Evolutionary conservation across 2,888 invertebrate genomes (phyloP).

Genomic region (Epistrophe grossulariae): DNA sequence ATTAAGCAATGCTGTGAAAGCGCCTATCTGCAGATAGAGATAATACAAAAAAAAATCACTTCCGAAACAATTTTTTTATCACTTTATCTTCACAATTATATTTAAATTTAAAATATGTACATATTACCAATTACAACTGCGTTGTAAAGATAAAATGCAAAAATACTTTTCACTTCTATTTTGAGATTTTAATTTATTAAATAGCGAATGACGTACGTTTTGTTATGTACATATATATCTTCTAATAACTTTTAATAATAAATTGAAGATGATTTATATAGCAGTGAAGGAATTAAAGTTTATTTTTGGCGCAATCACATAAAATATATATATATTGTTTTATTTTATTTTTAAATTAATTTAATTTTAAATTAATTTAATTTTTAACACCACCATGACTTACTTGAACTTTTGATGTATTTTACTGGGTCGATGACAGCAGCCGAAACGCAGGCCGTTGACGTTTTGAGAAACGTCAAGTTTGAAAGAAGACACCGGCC

Average conservation of each 20-base stretch:
- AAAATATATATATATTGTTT: neutral
- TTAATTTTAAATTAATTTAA: neutral
- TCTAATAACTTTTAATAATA: neutral
- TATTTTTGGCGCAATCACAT: neutral
- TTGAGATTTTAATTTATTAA: neutral
- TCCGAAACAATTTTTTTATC: neutral
- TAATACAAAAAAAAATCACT: neutral
- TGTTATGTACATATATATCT: neutral
- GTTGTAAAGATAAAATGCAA: neutral
- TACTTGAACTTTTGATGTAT: slow-evolving; percentile 50
- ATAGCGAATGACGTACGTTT: neutral
- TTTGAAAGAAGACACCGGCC: neutral
- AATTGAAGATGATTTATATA: neutral
- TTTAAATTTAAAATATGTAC: neutral
- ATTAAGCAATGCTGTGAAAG: neutral
- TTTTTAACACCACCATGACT: neutral
- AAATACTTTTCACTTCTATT: neutral
- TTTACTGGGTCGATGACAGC: slow-evolving; percentile 47
- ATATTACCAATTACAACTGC: neutral
- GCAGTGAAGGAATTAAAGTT: neutral
- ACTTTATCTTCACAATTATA: neutral
- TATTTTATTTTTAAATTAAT: neutral
- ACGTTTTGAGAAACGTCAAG: slow-evolving; percentile 8
- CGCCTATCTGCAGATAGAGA: neutral
- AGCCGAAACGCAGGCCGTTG: neutral